A percentile compares a stretch with the other conserved stretches of the same genome.
These are phyloP conservation scores for Sycophila sp. DNA, from an alignment of 1,140 invertebrate species.

Conservation along the genomic window DNA sequence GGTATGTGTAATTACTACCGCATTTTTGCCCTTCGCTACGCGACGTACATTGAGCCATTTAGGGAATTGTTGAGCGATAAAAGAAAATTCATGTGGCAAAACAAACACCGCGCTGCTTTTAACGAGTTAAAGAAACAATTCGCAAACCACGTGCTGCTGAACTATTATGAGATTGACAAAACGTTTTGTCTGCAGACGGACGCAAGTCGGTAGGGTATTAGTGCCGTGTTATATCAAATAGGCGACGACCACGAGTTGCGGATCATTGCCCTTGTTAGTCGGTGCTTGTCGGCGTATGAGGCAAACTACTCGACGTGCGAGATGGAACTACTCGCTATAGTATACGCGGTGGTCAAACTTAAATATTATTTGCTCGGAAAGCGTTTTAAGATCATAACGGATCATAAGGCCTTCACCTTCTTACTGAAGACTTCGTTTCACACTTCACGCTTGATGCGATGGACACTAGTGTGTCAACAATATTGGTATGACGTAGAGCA, in stretches of 20 bases:
- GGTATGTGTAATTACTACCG: not conserved
- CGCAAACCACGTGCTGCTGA: not conserved
- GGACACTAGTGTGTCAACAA: conserved; percentile 8
- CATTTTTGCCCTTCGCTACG: not conserved
- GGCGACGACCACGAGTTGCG: not conserved
- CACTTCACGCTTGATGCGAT: conserved; percentile 24
- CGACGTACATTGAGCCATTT: not conserved
- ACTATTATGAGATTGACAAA: not conserved
- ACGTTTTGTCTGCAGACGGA: conserved; percentile 24
- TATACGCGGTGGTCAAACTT: conserved; percentile 21
- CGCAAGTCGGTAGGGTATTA: conserved; percentile 19
- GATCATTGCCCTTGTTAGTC: conserved; percentile 4
- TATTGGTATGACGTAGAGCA: conserved; percentile 8
- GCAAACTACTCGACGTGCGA: conserved; percentile 27
- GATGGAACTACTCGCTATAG: conserved; percentile 28
- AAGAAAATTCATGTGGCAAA: not conserved
- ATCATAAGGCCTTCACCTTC: conserved; percentile 33
- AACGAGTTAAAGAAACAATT: not conserved
- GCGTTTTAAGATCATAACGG: conserved; percentile 24
- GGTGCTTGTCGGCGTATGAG: not conserved
- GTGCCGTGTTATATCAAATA: too few relatives aligned
- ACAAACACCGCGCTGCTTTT: not conserved
- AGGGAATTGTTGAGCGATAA: not conserved
- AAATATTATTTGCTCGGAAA: conserved; percentile 13
- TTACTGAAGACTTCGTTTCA: not conserved